phyloP scores from a whole-genome alignment of 2,113 vertebrate species.

The Camarhynchus parvulus region DNA sequence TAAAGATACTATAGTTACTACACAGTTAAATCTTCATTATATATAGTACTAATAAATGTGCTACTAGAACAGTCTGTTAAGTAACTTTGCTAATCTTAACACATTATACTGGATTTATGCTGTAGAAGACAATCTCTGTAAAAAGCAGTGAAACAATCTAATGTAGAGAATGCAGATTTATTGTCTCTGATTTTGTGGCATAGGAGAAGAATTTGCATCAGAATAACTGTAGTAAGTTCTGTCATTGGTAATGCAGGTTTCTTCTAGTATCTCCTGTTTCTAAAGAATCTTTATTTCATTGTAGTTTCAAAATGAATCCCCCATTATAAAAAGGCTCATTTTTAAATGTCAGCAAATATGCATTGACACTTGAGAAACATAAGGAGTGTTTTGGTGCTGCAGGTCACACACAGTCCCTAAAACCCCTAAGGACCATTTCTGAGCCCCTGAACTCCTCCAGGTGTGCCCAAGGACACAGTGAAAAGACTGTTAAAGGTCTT shows the following conservation, averaged over 20 bases:
- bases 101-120: conserved; percentile 57
- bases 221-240: not conserved
- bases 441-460: not conserved
- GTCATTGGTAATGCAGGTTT: not conserved
- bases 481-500: not conserved
- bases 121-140: not conserved
- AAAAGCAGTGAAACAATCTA: conserved; percentile 28
- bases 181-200: not conserved
- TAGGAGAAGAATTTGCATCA: not conserved
- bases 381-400: not conserved
- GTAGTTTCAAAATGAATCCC: not conserved
- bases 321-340: not conserved
- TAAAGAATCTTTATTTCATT: not conserved
- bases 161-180: conserved; percentile 17
- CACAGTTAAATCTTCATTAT: conserved; percentile 49
- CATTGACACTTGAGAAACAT: not conserved
- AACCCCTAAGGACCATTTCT: not conserved
- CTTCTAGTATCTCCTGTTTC: not conserved
- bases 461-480: not conserved
- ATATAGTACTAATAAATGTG: conserved; percentile 64
- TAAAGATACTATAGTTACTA: conserved; percentile 30
- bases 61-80: conserved; percentile 29
- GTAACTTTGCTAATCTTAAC: conserved; percentile 54
- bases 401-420: accelerated
- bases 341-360: not conserved